Percentiles rank a stretch among this genome's conserved stretches.
phyloP scores from a whole-genome alignment of 2,888 invertebrate genomes.

The Apomyelois bistriatella region DNA sequence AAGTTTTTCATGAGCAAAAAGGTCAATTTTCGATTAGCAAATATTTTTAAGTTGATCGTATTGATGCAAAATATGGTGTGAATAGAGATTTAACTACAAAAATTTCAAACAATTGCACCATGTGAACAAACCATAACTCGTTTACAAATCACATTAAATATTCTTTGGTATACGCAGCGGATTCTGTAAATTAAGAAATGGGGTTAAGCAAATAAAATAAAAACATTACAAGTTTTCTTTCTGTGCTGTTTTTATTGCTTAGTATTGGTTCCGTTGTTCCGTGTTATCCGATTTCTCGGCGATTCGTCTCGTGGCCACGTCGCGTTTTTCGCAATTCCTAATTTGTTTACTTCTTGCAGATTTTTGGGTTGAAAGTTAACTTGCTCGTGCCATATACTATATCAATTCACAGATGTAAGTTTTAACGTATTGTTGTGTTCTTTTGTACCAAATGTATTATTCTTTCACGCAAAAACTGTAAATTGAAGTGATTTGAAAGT shows the following conservation, averaged over 20 bases:
- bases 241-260: background rate
- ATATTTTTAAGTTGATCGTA: background rate
- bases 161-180: too few relatives aligned
- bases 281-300: background rate
- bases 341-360: constrained; percentile 1
- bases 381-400: too few relatives aligned
- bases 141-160: too few relatives aligned
- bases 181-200: too few relatives aligned
- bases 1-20: background rate
- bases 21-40: background rate
- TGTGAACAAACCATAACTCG: too few relatives aligned
- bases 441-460: too few relatives aligned
- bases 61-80: background rate
- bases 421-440: too few relatives aligned
- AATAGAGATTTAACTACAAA: background rate
- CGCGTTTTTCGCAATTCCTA: background rate
- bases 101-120: background rate
- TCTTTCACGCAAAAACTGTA: too few relatives aligned
- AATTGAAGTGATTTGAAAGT: too few relatives aligned
- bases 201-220: background rate
- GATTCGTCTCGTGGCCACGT: background rate
- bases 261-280: background rate
- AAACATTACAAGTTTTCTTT: background rate
- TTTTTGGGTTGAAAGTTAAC: background rate
- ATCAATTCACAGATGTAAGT: too few relatives aligned